Conservation (phyloP, 1,140 invertebrate genomes). For the Trigoniulus corallinus region DNA sequence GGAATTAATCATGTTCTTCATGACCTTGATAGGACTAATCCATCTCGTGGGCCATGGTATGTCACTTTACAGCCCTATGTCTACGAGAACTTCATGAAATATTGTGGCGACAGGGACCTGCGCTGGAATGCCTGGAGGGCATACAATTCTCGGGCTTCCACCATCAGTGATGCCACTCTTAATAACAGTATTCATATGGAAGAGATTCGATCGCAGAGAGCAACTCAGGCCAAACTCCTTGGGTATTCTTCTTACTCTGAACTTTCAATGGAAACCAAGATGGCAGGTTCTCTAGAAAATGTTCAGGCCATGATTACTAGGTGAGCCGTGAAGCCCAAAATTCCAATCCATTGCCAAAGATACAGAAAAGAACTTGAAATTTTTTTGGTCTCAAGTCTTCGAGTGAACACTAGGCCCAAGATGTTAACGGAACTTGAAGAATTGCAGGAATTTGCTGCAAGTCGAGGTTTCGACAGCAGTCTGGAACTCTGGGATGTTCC, state of each 20-base stretch:
- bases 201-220: constrained; percentile 47
- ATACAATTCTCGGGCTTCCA: constrained; percentile 47
- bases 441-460: constrained; percentile 54
- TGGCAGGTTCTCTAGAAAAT: constrained; percentile 67
- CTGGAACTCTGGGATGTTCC: constrained; percentile 69
- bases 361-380: constrained; percentile 5
- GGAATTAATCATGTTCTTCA: no score
- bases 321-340: constrained; percentile 29
- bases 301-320: constrained; percentile 52
- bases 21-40: constrained; percentile 26
- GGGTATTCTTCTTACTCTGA: constrained; percentile 63
- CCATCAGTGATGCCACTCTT: constrained; percentile 38
- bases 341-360: constrained; percentile 6
- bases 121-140: constrained; percentile 72
- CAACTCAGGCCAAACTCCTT: constrained; percentile 50
- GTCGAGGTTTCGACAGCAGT: constrained; percentile 47
- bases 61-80: constrained; percentile 53
- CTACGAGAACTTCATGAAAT: constrained; percentile 51
- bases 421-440: constrained; percentile 56
- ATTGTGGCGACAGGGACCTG: constrained; percentile 56
- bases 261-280: constrained; percentile 87
- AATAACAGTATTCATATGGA: constrained; percentile 58
- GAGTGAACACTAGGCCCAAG: constrained; percentile 32
- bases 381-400: constrained; percentile 10
- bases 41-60: constrained; percentile 56